Evolutionary conservation across 1,140 invertebrate genomes (phyloP), one percentile per base, ranked within the genome.

Genomic region (Psilanteris sp.): DNA sequence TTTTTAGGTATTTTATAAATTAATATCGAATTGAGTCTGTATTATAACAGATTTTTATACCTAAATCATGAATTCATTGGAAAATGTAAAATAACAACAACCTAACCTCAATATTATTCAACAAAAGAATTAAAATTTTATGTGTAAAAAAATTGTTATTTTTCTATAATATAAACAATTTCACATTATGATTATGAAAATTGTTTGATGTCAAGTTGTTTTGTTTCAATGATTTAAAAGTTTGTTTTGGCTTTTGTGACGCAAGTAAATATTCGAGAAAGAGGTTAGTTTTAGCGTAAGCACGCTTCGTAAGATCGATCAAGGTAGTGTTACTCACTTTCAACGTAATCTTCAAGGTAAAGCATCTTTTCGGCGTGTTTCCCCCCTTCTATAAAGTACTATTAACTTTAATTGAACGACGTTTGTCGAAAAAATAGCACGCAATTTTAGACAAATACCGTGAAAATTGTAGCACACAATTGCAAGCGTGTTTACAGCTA

Each of bases 301-400:
- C 41, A 67, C 43, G 59, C 46, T 68, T 43, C 61, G 52, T n/a
- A n/a, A n/a, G n/a, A n/a, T n/a, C n/a, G n/a, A n/a, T n/a, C n/a
- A n/a, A n/a, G n/a, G n/a, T n/a, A n/a, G 74, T 77, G 79, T 62
- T 82, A 93, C 95, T 92, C 92, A 97, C 96, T 96, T 92, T 98
- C 97, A 50, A 98, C 90, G 89, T 97, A 98, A 92, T 98, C 96
- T 89, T 98, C 96, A 68, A 98, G 91, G 87, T 97, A 98, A 87
- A 98, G 90, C 96, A 98, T 96, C 83, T 84, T 93, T 72, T 59
- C 34, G 46, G 54, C 48, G 39, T 27, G 68, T 29, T 5, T 34
- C 22, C 16, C 1, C 5, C 29, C 13, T 26, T 32, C 11, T 32
- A n/a, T n/a, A n/a, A n/a, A n/a, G n/a, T n/a, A n/a, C 31, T 14